Conservation (phyloP, 2,797 vertebrate genomes). For the Brachymystax lenok region DNA sequence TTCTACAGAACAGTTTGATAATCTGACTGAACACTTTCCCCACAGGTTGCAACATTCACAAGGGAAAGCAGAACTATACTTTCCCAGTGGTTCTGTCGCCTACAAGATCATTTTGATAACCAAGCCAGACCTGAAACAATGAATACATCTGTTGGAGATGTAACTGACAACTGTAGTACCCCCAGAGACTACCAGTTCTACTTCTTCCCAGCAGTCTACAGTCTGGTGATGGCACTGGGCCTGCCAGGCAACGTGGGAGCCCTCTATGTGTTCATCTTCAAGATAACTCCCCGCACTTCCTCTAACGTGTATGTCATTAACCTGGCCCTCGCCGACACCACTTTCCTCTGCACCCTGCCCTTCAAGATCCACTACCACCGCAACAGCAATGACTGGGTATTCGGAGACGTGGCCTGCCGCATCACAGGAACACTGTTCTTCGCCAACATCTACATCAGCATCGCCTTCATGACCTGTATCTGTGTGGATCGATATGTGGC, state of each 20-base stretch:
- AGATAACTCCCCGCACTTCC: constrained; percentile 49
- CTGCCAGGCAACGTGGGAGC: constrained; percentile 73
- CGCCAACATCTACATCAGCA: constrained; percentile 80
- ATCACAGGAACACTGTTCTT: constrained; percentile 73
- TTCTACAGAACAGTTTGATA: background rate
- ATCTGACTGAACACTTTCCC: background rate
- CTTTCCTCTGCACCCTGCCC: constrained; percentile 78
- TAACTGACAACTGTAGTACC: constrained; percentile 15
- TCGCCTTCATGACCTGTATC: constrained; percentile 82
- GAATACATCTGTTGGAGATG: background rate
- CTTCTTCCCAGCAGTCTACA: constrained; percentile 74
- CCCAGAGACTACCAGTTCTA: constrained; percentile 69
- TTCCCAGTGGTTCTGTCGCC: background rate
- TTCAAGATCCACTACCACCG: constrained; percentile 84
- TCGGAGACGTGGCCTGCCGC: constrained; percentile 71
- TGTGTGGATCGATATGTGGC: constrained; percentile 82
- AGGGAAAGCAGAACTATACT: background rate
- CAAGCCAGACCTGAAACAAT: background rate
- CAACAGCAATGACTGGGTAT: constrained; percentile 76
- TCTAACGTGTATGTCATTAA: constrained; percentile 80
- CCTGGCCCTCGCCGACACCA: constrained; percentile 73
- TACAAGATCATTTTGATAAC: background rate
- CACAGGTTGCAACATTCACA: background rate
- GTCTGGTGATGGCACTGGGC: constrained; percentile 73
- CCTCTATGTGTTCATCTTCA: constrained; percentile 71